These are phyloP conservation scores for Orchesella flavescens DNA, from an alignment of 2,888 invertebrate genomes.

Conservation along the genomic window DNA sequence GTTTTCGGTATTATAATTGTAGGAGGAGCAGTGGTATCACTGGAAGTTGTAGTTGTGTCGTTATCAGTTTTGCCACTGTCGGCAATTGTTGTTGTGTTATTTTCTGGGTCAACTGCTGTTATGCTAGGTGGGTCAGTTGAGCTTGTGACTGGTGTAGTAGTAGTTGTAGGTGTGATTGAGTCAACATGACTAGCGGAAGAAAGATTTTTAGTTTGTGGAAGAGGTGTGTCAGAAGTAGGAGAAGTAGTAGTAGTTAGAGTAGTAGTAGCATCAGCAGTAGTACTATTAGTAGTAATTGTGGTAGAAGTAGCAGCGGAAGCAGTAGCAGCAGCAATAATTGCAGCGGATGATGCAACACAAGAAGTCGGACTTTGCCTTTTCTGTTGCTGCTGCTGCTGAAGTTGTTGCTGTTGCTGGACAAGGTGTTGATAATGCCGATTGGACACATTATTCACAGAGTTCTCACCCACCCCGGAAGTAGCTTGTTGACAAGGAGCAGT, in stretches of 20 bases:
- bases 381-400: slow-evolving; percentile 24
- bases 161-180: slow-evolving; percentile 29
- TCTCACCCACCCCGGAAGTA: slow-evolving; percentile 29
- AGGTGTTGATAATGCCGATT: slow-evolving; percentile 30
- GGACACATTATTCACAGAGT: slow-evolving; percentile 32
- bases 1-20: slow-evolving; percentile 54
- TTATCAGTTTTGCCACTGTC: slow-evolving; percentile 27
- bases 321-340: slow-evolving; percentile 41
- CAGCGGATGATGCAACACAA: slow-evolving; percentile 57
- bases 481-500: slow-evolving; percentile 38
- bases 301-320: slow-evolving; percentile 32
- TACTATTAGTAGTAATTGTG: slow-evolving; percentile 13
- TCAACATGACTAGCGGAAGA: slow-evolving; percentile 39
- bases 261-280: slow-evolving; percentile 21
- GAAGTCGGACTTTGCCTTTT: slow-evolving; percentile 61
- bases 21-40: slow-evolving; percentile 29
- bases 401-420: slow-evolving; percentile 18
- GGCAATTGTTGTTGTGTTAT: slow-evolving; percentile 38
- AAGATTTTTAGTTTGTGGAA: slow-evolving; percentile 45
- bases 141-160: slow-evolving; percentile 18
- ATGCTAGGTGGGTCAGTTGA: slow-evolving; percentile 51
- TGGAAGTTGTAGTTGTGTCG: slow-evolving; percentile 32
- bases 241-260: slow-evolving; percentile 12
- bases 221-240: slow-evolving; percentile 33
- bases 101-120: slow-evolving; percentile 41